Evolutionary conservation across 2,797 vertebrate genomes (phyloP), one percentile per base, ranked within the genome.

Genomic region (Centroberyx gerrardi): DNA sequence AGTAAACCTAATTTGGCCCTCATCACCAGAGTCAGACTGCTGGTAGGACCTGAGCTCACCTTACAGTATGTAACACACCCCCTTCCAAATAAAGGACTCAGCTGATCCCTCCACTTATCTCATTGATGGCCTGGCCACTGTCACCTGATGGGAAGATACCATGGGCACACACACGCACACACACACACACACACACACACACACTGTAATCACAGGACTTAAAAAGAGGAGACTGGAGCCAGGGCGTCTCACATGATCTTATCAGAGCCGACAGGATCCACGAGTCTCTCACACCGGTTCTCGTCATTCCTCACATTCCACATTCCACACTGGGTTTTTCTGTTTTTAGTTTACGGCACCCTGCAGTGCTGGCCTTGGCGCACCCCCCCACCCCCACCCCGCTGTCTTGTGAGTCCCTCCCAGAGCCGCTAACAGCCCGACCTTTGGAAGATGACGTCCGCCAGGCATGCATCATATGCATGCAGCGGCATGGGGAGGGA

Each of bases 221-320:
- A 74, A 85, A 83, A 83, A 2, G 1, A 66, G 58, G 33, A 62
- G 69, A 66, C 62, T 31, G 51, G 73, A 76, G 71, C 63, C 81
- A 66, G 66, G 58, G 60, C 27, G 68, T 87, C 70, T 82, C 86
- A 79, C 82, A 83, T 87, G 91, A 93, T 90, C 80, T 79, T 86
- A 85, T 89, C 78, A 76, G 83, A 90, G 83, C 83, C 77, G 80
- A 88, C 75, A 84, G 74, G 82, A 89, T 87, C 87, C 90, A 85
- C 84, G 83, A 89, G 93, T 86, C 75, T 80, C 87, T 86, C 85
- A 80, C 78, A 67, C 69, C 58, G 74, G 54, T 64, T 77, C 49
- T 76, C 52, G 27, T 82, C 90, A 83, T 93, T 92, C 93, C 73
- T 75, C 27, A n/a, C 92, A 94, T 94, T 94, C 92, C 83, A 81